phyloP scores from a whole-genome alignment of 1,140 invertebrate species.

The Lasioglossum baleicum region DNA sequence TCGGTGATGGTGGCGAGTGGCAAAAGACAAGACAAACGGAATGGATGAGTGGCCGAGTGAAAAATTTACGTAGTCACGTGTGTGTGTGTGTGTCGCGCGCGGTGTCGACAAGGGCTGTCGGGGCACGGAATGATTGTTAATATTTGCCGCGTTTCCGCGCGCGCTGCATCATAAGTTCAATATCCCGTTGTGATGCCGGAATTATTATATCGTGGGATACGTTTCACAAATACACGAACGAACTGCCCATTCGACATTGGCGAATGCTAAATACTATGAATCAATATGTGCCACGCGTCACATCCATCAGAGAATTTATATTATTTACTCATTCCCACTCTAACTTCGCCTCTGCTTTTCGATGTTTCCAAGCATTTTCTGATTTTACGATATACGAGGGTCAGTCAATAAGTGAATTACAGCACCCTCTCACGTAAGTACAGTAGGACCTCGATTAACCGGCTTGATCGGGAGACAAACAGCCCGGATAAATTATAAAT shows the following conservation, averaged over 20 bases:
- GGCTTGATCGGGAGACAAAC: too few relatives aligned
- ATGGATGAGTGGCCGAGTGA: not conserved
- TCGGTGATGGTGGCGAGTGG: not conserved
- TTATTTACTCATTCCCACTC: too few relatives aligned
- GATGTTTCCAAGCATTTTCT: too few relatives aligned
- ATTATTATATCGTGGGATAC: conserved; percentile 16
- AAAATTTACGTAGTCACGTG: not conserved
- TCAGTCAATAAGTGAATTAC: too few relatives aligned
- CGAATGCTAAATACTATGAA: conserved; percentile 47
- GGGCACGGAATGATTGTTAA: not conserved
- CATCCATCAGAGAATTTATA: too few relatives aligned
- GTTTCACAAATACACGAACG: conserved; percentile 42
- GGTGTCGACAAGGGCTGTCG: not conserved
- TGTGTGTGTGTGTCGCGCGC: not conserved
- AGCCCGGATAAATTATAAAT: too few relatives aligned
- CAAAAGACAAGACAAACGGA: conserved; percentile 21
- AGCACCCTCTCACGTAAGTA: too few relatives aligned
- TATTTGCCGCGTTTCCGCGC: not conserved
- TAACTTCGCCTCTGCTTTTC: too few relatives aligned
- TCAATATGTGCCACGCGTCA: conserved; percentile 9
- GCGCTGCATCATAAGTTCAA: conserved; percentile 19
- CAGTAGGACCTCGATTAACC: too few relatives aligned
- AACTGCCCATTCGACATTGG: conserved; percentile 42
- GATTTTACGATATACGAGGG: too few relatives aligned
- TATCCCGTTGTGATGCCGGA: not conserved